phyloP scores from a whole-genome alignment of 2,888 invertebrate species.

The Matsumyia berberina region DNA sequence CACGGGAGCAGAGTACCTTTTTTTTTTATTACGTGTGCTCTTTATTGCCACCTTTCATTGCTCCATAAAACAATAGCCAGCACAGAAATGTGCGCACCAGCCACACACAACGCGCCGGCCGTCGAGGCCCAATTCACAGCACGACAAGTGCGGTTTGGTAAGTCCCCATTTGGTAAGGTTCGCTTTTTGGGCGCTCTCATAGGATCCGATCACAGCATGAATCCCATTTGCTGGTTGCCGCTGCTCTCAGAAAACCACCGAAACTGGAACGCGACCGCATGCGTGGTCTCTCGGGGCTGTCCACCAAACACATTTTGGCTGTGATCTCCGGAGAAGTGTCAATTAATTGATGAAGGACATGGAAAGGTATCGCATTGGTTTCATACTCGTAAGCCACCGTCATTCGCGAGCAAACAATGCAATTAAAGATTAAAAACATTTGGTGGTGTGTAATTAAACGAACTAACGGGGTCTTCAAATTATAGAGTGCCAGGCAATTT shows the following conservation, averaged over 20 bases:
- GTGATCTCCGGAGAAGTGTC: conserved; percentile 60
- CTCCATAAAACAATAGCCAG: conserved; percentile 65
- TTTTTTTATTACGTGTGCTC: conserved; percentile 14
- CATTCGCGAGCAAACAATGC: conserved; percentile 4
- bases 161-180: conserved; percentile 67
- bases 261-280: conserved; percentile 69
- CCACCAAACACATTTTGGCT: conserved; percentile 6
- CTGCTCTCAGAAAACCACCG: conserved; percentile 34
- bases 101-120: conserved; percentile 49
- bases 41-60: conserved; percentile 73
- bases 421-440: conserved; percentile 2
- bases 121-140: conserved; percentile 58
- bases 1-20: conserved; percentile 40
- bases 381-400: no score
- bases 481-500: conserved; percentile 8
- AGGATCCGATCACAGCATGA: conserved; percentile 71
- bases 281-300: conserved; percentile 35
- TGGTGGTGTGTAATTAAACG: conserved; percentile 50
- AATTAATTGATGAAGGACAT: conserved; percentile 74
- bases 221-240: conserved; percentile 65
- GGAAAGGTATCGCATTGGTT: conserved; percentile 46
- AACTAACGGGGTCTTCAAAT: conserved; percentile 29
- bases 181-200: conserved; percentile 56
- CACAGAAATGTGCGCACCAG: conserved; percentile 32
- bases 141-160: conserved; percentile 65